Conservation (phyloP, 1,140 invertebrate genomes). For the Drosophila pseudoobscura region DNA sequence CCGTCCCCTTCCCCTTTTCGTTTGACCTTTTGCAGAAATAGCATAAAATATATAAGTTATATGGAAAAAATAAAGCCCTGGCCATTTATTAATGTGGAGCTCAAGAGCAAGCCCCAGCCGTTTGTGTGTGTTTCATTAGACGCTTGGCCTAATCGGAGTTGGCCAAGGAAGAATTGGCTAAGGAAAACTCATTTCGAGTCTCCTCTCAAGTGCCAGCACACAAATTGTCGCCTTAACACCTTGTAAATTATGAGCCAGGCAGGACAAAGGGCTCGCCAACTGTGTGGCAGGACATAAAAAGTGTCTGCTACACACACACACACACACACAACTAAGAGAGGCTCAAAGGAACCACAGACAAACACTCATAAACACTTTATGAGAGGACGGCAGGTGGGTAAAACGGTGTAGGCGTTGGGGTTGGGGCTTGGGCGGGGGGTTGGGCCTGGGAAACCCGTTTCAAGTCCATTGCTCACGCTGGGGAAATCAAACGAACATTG, state of each 20-base stretch:
- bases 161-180: slow-evolving; percentile 12
- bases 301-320: slow-evolving; percentile 32
- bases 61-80: slow-evolving; percentile 11
- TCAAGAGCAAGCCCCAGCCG: background rate
- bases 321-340: slow-evolving; percentile 4
- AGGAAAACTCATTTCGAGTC: slow-evolving; percentile 52
- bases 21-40: slow-evolving; percentile 13
- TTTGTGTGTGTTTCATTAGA: slow-evolving; percentile 1
- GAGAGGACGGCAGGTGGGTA: slow-evolving; percentile 41
- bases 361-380: slow-evolving; percentile 75
- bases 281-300: slow-evolving; percentile 61
- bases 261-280: slow-evolving; percentile 36
- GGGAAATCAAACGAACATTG: slow-evolving; percentile 74
- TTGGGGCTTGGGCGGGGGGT: slow-evolving; percentile 1
- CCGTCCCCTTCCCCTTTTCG: background rate
- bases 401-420: slow-evolving; percentile 14
- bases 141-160: slow-evolving; percentile 21
- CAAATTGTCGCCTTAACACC: slow-evolving; percentile 76
- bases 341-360: slow-evolving; percentile 45
- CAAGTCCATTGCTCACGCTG: slow-evolving; percentile 55
- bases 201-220: slow-evolving; percentile 45
- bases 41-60: slow-evolving; percentile 14
- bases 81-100: background rate
- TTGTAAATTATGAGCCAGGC: slow-evolving; percentile 62
- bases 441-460: slow-evolving; percentile 10